Evolutionary conservation across 92 coral and sea anemone genomes (phyloP).

Genomic region (Plumapathes pennacea): DNA sequence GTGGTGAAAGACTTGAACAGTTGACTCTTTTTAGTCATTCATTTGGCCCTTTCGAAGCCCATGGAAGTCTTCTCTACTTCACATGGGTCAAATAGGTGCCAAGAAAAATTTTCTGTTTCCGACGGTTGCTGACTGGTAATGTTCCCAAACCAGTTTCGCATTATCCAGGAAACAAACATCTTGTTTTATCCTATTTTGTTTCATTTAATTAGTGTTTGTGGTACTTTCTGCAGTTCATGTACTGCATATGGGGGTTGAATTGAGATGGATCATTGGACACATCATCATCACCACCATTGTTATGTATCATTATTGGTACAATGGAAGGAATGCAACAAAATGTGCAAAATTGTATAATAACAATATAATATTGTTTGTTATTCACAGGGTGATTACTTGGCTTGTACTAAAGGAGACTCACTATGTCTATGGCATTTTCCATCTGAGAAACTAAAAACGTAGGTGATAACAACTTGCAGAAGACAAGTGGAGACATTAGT

Average conservation of each 20-base stretch:
- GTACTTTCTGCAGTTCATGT: too few relatives aligned
- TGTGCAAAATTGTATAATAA: too few relatives aligned
- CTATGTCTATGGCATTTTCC: slow-evolving; percentile 47
- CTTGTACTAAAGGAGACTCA: slow-evolving; percentile 15
- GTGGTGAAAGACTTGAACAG: too few relatives aligned
- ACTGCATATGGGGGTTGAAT: too few relatives aligned
- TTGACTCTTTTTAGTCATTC: not conserved
- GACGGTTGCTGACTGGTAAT: slow-evolving; percentile 33
- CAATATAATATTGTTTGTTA: not conserved
- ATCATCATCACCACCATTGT: too few relatives aligned
- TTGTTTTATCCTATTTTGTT: too few relatives aligned
- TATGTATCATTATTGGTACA: too few relatives aligned
- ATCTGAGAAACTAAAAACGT: slow-evolving; percentile 38
- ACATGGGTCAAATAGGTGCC: slow-evolving; percentile 65
- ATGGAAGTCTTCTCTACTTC: slow-evolving; percentile 20
- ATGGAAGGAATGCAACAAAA: too few relatives aligned
- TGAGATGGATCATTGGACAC: too few relatives aligned
- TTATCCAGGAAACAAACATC: slow-evolving; percentile 68
- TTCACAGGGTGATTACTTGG: slow-evolving; percentile 45
- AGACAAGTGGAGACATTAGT: too few relatives aligned
- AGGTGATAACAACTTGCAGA: too few relatives aligned
- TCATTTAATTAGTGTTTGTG: too few relatives aligned
- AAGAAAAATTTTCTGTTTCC: slow-evolving; percentile 32
- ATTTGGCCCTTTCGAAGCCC: slow-evolving; percentile 60
- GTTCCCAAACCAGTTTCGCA: slow-evolving; percentile 37